Evolutionary conservation across 2,113 vertebrate species (phyloP), one percentile per base, ranked within the genome.

Genomic region (Catharus bicknelli): DNA sequence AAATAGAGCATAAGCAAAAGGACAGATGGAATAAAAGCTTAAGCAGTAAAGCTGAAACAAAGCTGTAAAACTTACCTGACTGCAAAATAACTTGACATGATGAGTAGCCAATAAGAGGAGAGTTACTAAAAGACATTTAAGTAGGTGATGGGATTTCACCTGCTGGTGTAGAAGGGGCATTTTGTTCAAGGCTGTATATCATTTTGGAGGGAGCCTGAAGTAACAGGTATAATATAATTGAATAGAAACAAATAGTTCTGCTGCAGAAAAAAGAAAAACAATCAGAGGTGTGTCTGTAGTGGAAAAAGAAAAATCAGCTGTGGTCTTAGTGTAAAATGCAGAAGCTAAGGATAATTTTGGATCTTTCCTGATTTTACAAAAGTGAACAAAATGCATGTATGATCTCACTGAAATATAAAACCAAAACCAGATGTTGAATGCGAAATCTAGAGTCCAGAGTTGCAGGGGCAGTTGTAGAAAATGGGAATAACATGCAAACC

Each of bases 21-120:
- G 63, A 70, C 22, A 55, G 57, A 11, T 2, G 0, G 45, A 82
- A 72, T 57, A 29, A 67, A 90, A 78, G 20, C 32, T 88, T 64
- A 63, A 88, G 38, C 57, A 34, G 32, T 55, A 50, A 91, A 88
- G 61, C 36, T 90, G 64, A 83, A 61, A 43, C 19, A 4, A 78
- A 84, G 40, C 57, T 92, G 57, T 88, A 86, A 78, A 90, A 86
- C 64, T 80, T 70, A 64, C 1, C 50, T 84, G 36, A 63, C 92
- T 73, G 57, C 68, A 83, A 70, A 88, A 67, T 62, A 88, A 89
- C 36, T 62, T 67, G 63, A 78, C 14, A 15, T 51, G 69, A 79
- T 82, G 43, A 62, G 13, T 79, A 62, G 13, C 21, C 53, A 88
- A 67, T 80, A 47, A 92, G 88, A 74, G 25, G n/a, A 67, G 61